These are phyloP conservation scores for Zoanthus sansibaricus DNA, from an alignment of 92 coral and sea anemone genomes.

Conservation along the genomic window DNA sequence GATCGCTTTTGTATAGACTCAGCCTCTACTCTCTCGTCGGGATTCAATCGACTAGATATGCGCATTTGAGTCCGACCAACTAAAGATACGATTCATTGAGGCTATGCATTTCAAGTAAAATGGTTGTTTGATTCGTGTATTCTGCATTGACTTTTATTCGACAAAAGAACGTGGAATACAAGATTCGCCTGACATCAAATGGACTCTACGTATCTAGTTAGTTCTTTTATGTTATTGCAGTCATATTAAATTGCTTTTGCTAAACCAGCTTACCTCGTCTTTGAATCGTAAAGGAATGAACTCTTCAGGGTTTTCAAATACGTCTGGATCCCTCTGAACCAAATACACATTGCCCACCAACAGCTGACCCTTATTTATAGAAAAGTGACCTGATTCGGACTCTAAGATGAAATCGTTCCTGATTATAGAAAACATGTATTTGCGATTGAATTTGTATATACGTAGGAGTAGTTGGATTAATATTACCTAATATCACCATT, in stretches of 20 bases:
- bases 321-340: conserved; percentile 73
- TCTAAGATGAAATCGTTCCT: conserved; percentile 74
- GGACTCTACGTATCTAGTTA: no score
- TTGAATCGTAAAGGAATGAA: conserved; percentile 82
- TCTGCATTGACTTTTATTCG: not conserved
- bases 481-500: no score
- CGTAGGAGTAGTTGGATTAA: no score
- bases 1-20: no score
- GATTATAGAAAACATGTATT: not conserved
- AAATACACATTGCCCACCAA: conserved; percentile 78
- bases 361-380: conserved; percentile 62
- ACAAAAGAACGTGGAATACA: no score
- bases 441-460: no score
- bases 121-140: not conserved
- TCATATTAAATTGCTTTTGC: not conserved
- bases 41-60: no score
- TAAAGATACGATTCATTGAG: no score
- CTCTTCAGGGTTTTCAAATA: conserved; percentile 71
- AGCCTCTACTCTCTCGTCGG: no score
- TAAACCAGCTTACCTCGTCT: conserved; percentile 60
- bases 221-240: not conserved
- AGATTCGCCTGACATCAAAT: no score
- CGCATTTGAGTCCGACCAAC: no score
- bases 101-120: no score
- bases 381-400: conserved; percentile 62